phyloP scores from a whole-genome alignment of 1,140 invertebrate species.

The Drosophila eugracilis region DNA sequence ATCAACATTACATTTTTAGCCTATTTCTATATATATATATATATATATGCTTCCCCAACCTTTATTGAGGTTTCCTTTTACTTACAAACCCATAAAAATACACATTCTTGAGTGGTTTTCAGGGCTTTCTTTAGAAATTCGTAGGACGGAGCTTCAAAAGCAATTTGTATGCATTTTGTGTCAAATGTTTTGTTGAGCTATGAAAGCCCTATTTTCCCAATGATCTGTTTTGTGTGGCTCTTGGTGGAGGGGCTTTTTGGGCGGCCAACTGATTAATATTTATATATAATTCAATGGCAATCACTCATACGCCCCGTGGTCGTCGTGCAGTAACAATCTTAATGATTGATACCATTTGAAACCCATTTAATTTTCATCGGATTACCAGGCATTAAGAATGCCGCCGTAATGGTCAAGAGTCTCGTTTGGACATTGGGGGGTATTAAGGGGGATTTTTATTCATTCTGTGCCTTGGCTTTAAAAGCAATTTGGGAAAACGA shows the following conservation, averaged over 20 bases:
- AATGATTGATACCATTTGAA: constrained; percentile 75
- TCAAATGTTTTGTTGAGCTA: constrained; percentile 66
- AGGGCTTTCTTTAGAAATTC: constrained; percentile 55
- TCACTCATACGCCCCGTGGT: constrained; percentile 55
- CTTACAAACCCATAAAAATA: constrained; percentile 10
- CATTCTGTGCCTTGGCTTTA: constrained; percentile 37
- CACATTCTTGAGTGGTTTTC: constrained; percentile 34
- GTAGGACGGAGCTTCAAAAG: constrained; percentile 74
- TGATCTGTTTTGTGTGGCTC: constrained; percentile 44
- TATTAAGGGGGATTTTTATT: neutral
- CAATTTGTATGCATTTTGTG: constrained; percentile 78
- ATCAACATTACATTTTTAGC: constrained; percentile 74
- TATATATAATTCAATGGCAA: constrained; percentile 61
- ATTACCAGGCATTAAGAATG: constrained; percentile 45
- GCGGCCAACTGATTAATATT: constrained; percentile 51
- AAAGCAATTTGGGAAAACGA: constrained; percentile 54
- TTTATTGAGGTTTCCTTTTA: constrained; percentile 11
- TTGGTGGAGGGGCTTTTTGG: constrained; percentile 8
- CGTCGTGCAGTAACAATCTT: constrained; percentile 39
- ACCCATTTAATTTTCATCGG: constrained; percentile 55
- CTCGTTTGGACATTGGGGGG: constrained; percentile 13
- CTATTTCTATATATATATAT: constrained; percentile 36
- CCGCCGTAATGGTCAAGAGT: constrained; percentile 67
- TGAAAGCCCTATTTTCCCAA: constrained; percentile 41
- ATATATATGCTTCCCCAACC: neutral